phyloP scores from a whole-genome alignment of 2,113 vertebrate species.

The Pangasianodon hypophthalmus region DNA sequence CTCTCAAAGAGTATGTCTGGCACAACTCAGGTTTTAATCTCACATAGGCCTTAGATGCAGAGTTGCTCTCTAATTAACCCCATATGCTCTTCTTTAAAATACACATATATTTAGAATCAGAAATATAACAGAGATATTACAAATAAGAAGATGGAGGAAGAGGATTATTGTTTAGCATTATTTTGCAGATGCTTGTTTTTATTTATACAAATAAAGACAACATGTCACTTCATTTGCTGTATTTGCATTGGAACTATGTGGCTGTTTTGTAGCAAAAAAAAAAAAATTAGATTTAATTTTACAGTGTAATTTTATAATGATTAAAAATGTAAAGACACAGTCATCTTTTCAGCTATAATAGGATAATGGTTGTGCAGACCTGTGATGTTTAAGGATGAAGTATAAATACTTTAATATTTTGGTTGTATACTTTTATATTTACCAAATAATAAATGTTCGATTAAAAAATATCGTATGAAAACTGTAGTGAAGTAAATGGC shows the following conservation, averaged over 20 bases:
- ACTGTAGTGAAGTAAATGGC: not conserved
- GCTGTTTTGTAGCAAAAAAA: not conserved
- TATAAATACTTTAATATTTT: not conserved
- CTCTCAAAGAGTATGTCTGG: constrained; percentile 17
- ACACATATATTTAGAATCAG: not conserved
- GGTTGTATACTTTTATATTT: not conserved
- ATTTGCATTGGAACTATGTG: not conserved
- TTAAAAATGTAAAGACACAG: not conserved
- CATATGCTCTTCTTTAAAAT: constrained; percentile 22
- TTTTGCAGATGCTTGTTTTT: not conserved
- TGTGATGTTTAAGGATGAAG: not conserved
- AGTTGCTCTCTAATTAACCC: constrained; percentile 11
- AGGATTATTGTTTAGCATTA: not conserved
- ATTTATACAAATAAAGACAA: not conserved
- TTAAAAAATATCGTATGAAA: not conserved
- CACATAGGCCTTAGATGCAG: not conserved
- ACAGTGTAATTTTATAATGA: not conserved
- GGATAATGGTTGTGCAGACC: not conserved
- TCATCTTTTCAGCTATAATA: not conserved
- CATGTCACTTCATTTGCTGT: not conserved
- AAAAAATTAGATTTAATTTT: not conserved
- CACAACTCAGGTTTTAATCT: constrained; percentile 21
- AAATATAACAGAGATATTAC: not conserved
- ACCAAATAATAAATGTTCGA: too few relatives aligned
- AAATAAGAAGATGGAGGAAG: not conserved